These are phyloP conservation scores for Tautogolabrus adspersus DNA, from an alignment of 2,113 vertebrate species.

Conservation along the genomic window DNA sequence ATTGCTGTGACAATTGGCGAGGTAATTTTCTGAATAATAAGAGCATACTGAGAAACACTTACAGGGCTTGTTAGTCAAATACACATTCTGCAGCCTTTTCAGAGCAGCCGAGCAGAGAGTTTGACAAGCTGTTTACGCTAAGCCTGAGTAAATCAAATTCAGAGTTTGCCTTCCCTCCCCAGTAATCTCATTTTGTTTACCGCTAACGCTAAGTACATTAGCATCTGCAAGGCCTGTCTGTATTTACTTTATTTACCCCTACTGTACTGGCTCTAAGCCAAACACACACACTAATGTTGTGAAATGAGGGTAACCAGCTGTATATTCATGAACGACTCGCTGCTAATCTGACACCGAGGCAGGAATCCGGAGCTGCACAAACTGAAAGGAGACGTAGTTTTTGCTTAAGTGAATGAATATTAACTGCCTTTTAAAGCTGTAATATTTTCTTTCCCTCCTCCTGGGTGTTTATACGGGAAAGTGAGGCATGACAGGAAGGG, in stretches of 20 bases:
- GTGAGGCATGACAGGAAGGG: slow-evolving; percentile 49
- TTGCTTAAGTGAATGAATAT: slow-evolving; percentile 59
- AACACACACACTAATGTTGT: slow-evolving; percentile 60
- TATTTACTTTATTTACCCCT: slow-evolving; percentile 73
- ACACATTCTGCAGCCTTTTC: slow-evolving; percentile 71
- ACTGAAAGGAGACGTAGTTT: slow-evolving; percentile 60
- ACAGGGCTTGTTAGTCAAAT: slow-evolving; percentile 75
- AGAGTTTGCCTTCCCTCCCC: slow-evolving; percentile 74
- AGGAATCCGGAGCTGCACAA: slow-evolving; percentile 50
- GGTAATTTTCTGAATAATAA: slow-evolving; percentile 67
- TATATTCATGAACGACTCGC: slow-evolving; percentile 68
- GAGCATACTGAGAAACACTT: slow-evolving; percentile 69
- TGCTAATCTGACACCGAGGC: slow-evolving; percentile 75
- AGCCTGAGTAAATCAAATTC: slow-evolving; percentile 82
- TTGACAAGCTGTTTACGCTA: slow-evolving; percentile 85
- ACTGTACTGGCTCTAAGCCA: slow-evolving; percentile 74
- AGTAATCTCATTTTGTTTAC: slow-evolving; percentile 85
- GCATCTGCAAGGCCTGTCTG: slow-evolving; percentile 78
- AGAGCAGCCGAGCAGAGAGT: slow-evolving; percentile 64
- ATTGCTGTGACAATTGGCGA: slow-evolving; percentile 69
- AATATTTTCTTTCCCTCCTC: slow-evolving; percentile 44
- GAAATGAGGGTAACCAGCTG: slow-evolving; percentile 71
- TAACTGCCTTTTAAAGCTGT: slow-evolving; percentile 45
- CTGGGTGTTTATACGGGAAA: slow-evolving; percentile 58
- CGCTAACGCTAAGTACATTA: slow-evolving; percentile 77